These are phyloP conservation scores for Hololepta plana DNA, from an alignment of 2,888 invertebrate genomes.

Conservation along the genomic window DNA sequence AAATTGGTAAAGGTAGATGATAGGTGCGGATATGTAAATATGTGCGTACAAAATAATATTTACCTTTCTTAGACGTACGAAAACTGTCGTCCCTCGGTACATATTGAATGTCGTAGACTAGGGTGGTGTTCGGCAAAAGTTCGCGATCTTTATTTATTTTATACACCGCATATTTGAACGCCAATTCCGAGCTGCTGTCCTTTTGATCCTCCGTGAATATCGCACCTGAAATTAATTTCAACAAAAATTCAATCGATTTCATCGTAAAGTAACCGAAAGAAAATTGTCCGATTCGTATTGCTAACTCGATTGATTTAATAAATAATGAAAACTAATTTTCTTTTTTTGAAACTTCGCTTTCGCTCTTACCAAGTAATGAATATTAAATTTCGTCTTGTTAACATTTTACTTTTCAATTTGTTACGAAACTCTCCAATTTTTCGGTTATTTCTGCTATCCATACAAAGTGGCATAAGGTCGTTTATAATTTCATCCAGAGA, in stretches of 20 bases:
- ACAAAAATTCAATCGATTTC: not conserved
- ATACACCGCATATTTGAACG: constrained; percentile 66
- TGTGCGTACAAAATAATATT: constrained; percentile 8
- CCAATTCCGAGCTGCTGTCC: constrained; percentile 50
- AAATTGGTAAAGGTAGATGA: not conserved
- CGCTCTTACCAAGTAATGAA: no score
- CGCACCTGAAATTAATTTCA: no score
- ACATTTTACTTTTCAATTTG: no score
- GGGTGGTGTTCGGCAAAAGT: constrained; percentile 50
- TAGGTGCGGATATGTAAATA: not conserved
- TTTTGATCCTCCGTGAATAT: constrained; percentile 57
- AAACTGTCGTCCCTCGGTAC: constrained; percentile 60
- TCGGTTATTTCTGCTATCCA: no score
- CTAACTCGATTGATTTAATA: no score
- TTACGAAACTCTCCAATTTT: no score
- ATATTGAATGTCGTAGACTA: constrained; percentile 58
- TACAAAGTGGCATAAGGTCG: no score
- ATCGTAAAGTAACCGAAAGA: not conserved
- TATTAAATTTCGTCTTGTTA: no score
- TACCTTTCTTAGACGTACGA: constrained; percentile 58
- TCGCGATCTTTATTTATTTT: constrained; percentile 56
- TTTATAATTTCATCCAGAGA: no score
- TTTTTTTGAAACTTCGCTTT: no score
- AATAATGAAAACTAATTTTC: no score
- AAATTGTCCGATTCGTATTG: not conserved